Evolutionary conservation across 2,888 invertebrate species (phyloP).

Genomic region (Hirudinaria manillensis): DNA sequence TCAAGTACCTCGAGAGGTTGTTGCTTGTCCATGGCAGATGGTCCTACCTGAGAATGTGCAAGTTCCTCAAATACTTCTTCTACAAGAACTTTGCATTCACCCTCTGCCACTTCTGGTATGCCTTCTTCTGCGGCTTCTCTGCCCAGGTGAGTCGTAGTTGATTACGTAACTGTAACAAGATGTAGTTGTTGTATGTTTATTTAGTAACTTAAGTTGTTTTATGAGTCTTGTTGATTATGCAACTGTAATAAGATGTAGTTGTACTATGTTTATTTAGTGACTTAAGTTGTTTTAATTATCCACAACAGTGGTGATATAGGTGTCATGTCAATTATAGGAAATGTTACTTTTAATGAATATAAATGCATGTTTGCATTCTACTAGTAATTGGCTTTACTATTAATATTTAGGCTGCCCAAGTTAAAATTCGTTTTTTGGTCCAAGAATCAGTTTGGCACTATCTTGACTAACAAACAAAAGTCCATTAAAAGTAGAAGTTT

Average conservation of each 20-base stretch:
- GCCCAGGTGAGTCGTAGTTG: slow-evolving; percentile 60
- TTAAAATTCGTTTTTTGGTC: not conserved
- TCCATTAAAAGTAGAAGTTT: not conserved
- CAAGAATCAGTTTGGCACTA: not conserved
- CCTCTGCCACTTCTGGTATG: slow-evolving; percentile 98
- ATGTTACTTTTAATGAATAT: too few species aligned
- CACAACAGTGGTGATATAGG: too few species aligned
- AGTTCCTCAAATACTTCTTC: slow-evolving; percentile 92
- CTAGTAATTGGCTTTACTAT: too few species aligned
- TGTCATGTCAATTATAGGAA: too few species aligned
- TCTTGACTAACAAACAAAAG: not conserved
- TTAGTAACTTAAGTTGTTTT: too few species aligned
- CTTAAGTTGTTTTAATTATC: too few species aligned
- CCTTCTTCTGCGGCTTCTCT: slow-evolving; percentile 99
- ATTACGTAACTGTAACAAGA: not conserved
- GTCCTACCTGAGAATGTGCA: slow-evolving; percentile 86
- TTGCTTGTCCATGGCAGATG: slow-evolving; percentile 85
- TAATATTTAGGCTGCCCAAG: not conserved
- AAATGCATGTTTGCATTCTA: too few species aligned
- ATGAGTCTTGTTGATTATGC: too few species aligned
- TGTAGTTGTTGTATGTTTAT: too few species aligned
- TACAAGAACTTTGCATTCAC: slow-evolving; percentile 99
- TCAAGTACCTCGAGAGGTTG: slow-evolving; percentile 78
- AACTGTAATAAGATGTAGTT: too few species aligned
- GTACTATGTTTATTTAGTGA: too few species aligned